phyloP scores from a whole-genome alignment of 2,888 invertebrate genomes.

The Eupithecia pulchellata region DNA sequence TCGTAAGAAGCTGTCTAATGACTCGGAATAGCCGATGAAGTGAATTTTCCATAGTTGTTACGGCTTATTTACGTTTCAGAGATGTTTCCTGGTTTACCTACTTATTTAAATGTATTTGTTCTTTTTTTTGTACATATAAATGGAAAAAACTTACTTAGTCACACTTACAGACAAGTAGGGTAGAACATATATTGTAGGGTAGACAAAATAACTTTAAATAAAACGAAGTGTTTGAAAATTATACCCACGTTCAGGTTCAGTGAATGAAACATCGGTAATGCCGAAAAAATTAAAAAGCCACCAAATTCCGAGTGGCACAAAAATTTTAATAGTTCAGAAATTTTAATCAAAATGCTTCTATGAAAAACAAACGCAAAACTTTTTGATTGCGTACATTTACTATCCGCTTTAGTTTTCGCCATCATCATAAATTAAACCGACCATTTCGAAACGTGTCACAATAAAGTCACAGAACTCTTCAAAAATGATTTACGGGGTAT shows the following conservation, averaged over 20 bases:
- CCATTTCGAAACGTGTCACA: conserved; percentile 51
- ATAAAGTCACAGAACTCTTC: conserved; percentile 49
- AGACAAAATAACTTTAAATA: background rate
- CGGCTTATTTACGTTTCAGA: conserved; percentile 23
- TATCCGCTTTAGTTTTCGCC: conserved; percentile 29
- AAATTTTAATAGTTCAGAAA: background rate
- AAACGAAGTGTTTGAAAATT: background rate
- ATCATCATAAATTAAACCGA: conserved; percentile 39
- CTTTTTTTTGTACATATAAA: background rate
- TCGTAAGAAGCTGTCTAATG: conserved; percentile 66
- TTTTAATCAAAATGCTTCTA: background rate
- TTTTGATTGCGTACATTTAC: background rate
- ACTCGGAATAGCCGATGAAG: conserved; percentile 61
- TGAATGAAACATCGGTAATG: background rate
- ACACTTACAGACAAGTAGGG: background rate
- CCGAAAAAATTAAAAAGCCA: background rate
- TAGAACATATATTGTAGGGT: too few relatives aligned
- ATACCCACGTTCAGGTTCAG: background rate
- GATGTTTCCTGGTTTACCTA: conserved; percentile 6
- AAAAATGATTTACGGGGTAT: conserved; percentile 57
- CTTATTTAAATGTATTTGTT: background rate
- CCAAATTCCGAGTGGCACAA: background rate
- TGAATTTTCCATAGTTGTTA: conserved; percentile 51
- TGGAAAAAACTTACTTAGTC: background rate
- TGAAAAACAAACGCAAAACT: background rate